Evolutionary conservation across 2,113 vertebrate genomes (phyloP), one percentile per base, ranked within the genome.

Genomic region (Nerophis lumbriciformis): DNA sequence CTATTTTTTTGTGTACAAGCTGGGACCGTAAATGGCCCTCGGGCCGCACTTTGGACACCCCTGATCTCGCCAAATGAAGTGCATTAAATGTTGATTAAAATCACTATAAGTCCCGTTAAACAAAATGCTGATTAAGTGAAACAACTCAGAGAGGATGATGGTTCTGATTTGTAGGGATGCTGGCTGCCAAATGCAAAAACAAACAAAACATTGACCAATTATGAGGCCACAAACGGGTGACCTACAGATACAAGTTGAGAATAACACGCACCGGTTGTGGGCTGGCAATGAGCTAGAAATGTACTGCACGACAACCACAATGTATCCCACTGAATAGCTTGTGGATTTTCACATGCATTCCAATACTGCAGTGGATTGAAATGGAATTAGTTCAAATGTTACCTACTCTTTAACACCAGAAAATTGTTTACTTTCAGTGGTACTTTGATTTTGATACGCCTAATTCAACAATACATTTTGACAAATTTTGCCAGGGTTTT

Each of bases 91-190:
- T 28, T 2, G 28, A 28, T 28, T 28, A 28, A 4, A 28, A 3
- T 28, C 28, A 28, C 28, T 28, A 28, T 28, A 4, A 28, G 28
- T 28, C 28, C 28, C 28, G 28, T 55, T 54, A 21, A 52, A 59
- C 16, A 65, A 68, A 72, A 72, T 37, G 48, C 37, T 37, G 45
- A 63, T 58, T 57, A 28, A 57, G 63, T 66, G 19, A 47, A 69
- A 57, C 37, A 56, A 66, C 16, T 56, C 47, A 42, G 59, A 66
- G 58, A 42, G 9, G 39, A n/a, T 47, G 77, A 72, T 70, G 39
- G 16, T 56, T 28, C 28, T 56, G 16, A 49, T 72, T 58, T 68
- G 12, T 21, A 8, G 19, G 21, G 6, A 35, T 35, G 11, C 50
- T 28, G 21, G 11, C 11, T 36, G 10, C 52, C 37, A 15, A 53